Conservation (phyloP, 2,888 invertebrate species). For the Atrina japonica region DNA sequence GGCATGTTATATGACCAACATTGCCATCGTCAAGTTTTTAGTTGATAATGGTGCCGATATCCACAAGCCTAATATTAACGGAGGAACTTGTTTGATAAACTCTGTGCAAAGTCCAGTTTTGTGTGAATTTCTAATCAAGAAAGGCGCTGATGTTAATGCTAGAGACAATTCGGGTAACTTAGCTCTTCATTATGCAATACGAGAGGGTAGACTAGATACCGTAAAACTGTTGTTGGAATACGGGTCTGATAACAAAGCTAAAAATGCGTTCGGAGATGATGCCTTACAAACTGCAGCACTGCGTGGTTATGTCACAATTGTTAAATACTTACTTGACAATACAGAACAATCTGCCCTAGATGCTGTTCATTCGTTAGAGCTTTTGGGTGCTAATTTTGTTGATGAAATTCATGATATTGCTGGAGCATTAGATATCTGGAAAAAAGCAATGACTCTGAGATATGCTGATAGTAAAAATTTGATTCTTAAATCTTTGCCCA, state of each 20-base stretch:
- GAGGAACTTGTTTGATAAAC: constrained; percentile 96
- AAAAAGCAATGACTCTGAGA: constrained; percentile 87
- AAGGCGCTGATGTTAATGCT: constrained; percentile 92
- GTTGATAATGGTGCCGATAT: constrained; percentile 82
- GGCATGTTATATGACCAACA: constrained; percentile 91
- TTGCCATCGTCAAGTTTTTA: constrained; percentile 73
- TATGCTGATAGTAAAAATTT: constrained; percentile 64
- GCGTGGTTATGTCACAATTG: constrained; percentile 83
- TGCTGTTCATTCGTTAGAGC: constrained; percentile 92
- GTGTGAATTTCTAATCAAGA: constrained; percentile 89
- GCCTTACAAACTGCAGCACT: constrained; percentile 93
- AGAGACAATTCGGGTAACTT: constrained; percentile 94
- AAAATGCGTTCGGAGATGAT: constrained; percentile 92
- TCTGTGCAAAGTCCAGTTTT: constrained; percentile 92
- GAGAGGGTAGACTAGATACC: constrained; percentile 87
- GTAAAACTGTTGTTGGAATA: constrained; percentile 89
- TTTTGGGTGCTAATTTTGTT: constrained; percentile 92
- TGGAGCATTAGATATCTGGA: constrained; percentile 84
- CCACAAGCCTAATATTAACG: constrained; percentile 91
- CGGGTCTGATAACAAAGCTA: constrained; percentile 87
- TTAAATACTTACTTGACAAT: constrained; percentile 85
- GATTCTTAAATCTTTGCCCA: constrained; percentile 52
- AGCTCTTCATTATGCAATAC: constrained; percentile 95
- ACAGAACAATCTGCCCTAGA: constrained; percentile 86
- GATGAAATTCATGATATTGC: constrained; percentile 90